These are phyloP conservation scores for Sphaerophoria taeniata DNA, from an alignment of 2,888 invertebrate species.

Conservation along the genomic window DNA sequence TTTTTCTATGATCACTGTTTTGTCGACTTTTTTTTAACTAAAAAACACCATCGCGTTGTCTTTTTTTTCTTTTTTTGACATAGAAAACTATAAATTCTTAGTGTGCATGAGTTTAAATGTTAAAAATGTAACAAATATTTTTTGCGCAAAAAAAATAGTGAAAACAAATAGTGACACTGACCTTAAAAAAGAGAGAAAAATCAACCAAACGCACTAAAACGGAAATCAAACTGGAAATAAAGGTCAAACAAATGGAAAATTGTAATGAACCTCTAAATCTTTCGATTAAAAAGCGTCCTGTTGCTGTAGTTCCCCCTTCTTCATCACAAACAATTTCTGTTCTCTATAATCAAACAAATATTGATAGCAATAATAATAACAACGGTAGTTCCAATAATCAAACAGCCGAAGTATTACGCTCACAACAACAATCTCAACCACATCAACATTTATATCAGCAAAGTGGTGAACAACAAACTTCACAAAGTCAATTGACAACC, in stretches of 20 bases:
- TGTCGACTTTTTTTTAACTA: too few species aligned
- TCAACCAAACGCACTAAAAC: neutral
- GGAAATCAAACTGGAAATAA: constrained; percentile 30
- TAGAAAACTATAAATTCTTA: too few species aligned
- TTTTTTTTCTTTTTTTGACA: too few species aligned
- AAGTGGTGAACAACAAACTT: constrained; percentile 32
- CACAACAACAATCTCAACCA: constrained; percentile 45
- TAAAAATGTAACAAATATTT: too few species aligned
- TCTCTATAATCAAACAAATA: constrained; percentile 63
- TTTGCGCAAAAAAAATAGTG: too few species aligned
- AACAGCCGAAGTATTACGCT: constrained; percentile 38
- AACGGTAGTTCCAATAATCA: constrained; percentile 10
- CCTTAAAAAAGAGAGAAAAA: constrained; percentile 24
- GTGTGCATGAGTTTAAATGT: too few species aligned
- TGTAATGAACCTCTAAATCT: constrained; percentile 83
- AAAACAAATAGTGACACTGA: neutral
- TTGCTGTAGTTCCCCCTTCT: constrained; percentile 84
- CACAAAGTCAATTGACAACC: constrained; percentile 18
- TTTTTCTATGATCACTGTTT: too few species aligned
- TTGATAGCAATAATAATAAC: constrained; percentile 40
- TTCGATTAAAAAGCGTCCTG: constrained; percentile 84
- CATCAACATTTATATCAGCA: constrained; percentile 50
- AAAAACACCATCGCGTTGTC: too few species aligned
- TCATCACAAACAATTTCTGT: constrained; percentile 71
- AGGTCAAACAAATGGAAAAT: constrained; percentile 76